Evolutionary conservation across 2,888 invertebrate species (phyloP), one percentile per base, ranked within the genome.

Genomic region (Lordiphosa fenestrarum): DNA sequence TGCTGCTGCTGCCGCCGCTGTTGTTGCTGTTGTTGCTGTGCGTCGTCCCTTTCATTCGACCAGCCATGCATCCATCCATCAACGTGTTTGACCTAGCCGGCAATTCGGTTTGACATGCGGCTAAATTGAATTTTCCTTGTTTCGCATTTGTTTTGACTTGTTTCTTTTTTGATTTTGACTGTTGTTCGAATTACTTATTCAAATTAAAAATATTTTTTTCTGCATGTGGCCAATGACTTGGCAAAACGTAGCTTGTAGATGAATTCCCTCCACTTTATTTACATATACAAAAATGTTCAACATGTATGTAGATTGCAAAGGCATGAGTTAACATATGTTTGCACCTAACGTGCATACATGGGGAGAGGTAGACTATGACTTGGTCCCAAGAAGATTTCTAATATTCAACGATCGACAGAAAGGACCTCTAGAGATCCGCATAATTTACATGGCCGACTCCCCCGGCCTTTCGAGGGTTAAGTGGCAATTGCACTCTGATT

Each of bases 81-180:
- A 81, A 85, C 77, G 67, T 80, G 83, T 86, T 85, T 82, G 82
- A 82, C 85, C 85, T 82, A 82, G 72, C 74, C 80, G 77, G 82
- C 82, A 81, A 77, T 78, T 78, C 77, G 74, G 80, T 70, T 76
- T 77, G 85, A 86, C 85, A 86, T 85, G 85, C 85, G 85, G 75
- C 73, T 76, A 85, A 84, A 83, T 86, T 85, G 84, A 84, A 84
- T 84, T 84, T 84, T 71, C 81, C 77, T 85, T 85, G 84, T 83
- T 84, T 72, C 74, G 76, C 73, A 72, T 68, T 75, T 77, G 84
- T 77, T 80, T 80, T 72, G 69, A 71, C 66, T 82, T 82, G 81
- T 77, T 75, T 68, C 60, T 67, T 71, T 73, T 73, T 68, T 69
- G 66, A 67, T 71, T 78, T 78, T 53, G 74, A 47, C 67, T 70